phyloP scores from a whole-genome alignment of 2,888 invertebrate genomes.

The Apotomis capreana region DNA sequence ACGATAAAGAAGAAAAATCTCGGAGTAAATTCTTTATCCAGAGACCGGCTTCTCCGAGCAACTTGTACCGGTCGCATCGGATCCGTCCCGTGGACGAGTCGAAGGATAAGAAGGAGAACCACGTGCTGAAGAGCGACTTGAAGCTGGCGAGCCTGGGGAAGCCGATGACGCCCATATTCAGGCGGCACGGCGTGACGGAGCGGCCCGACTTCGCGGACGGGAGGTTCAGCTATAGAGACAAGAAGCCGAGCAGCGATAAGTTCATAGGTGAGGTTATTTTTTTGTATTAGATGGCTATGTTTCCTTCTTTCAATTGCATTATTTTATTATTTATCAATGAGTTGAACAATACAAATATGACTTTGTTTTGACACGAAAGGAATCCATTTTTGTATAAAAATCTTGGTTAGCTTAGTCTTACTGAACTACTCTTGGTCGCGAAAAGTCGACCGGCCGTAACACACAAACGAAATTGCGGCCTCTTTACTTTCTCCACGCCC shows the following conservation, averaged over 20 bases:
- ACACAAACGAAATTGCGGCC: too few relatives aligned
- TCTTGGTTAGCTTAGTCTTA: too few relatives aligned
- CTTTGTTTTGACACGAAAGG: too few relatives aligned
- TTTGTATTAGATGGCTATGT: too few relatives aligned
- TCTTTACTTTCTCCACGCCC: too few relatives aligned
- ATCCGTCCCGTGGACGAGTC: constrained; percentile 59
- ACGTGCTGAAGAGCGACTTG: constrained; percentile 68
- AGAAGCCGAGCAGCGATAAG: constrained; percentile 55
- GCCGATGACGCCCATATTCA: constrained; percentile 78
- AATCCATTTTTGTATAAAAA: too few relatives aligned
- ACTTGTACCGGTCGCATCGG: constrained; percentile 58
- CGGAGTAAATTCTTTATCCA: constrained; percentile 76
- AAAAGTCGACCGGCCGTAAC: too few relatives aligned
- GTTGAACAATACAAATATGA: too few relatives aligned
- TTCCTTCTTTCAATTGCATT: too few relatives aligned
- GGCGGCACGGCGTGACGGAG: constrained; percentile 62
- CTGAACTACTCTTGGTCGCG: too few relatives aligned
- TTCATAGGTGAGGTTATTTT: constrained; percentile 47
- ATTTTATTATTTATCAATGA: neutral
- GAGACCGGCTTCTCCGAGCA: constrained; percentile 64
- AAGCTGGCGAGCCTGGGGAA: constrained; percentile 74
- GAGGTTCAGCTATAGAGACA: constrained; percentile 72
- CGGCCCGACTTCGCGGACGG: constrained; percentile 68
- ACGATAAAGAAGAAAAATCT: constrained; percentile 66
- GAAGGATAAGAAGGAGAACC: constrained; percentile 47